Evolutionary conservation across 2,888 invertebrate genomes (phyloP), one percentile per base, ranked within the genome.

Genomic region (Cylindroiulus punctatus): DNA sequence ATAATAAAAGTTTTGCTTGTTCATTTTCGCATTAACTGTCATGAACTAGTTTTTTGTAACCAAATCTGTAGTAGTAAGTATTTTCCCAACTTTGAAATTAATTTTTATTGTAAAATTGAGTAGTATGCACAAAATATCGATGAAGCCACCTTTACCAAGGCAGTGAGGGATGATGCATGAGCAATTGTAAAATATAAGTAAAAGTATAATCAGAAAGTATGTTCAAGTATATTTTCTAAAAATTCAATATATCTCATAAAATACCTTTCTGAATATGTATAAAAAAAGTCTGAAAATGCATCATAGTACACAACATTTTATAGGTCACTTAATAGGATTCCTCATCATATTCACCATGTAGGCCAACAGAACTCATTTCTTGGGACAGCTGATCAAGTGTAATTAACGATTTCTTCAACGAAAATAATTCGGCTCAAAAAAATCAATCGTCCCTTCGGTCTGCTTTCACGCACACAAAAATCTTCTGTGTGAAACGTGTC

Each of bases 391-490:
- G 17, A 2, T 2, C 52, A 19, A 52, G 47, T 17, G 32, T 8
- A 14, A 83, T 83, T 81, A 30, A 84, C 44, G 14, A 22, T 30
- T 42, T 40, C 57, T 42, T 52, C 19, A 10, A 84, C 3, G 19
- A 26, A 47, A 47, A 47, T 47, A 44, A 32, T 57, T 84, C 47
- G 10, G 7, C 42, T 84, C 22, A n/a, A 26, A 44, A 44, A 30
- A 42, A 82, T 86, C 44, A 86, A 36, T 87, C 85, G 44, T 86
- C 76, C 47, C 76, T 86, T 19, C 76, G 30, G 22, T 87, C 87
- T 17, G 87, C 85, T 17, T 84, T 85, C 32, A 87, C 87, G 40
- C 87, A 87, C 19, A 87, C 30, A 84, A 86, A 87, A n/a, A 57
- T 47, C 65, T 87, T 87, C 82, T 87, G 87, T 19, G 84, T 86